Conservation (phyloP, 2,797 vertebrate genomes). For the Mormyrus proboscirostris region DNA sequence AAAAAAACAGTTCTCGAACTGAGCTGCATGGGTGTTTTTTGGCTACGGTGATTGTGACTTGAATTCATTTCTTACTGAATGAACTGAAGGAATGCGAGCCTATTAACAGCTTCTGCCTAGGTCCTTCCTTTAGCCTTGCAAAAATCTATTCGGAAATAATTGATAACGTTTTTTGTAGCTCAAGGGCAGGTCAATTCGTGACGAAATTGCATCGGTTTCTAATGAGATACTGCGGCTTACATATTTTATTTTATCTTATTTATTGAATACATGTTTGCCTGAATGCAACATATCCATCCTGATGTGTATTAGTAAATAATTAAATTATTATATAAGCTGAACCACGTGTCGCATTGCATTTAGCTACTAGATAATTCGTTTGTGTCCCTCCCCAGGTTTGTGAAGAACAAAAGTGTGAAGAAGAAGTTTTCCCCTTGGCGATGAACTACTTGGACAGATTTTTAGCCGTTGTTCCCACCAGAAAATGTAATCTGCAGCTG, state of each 20-base stretch:
- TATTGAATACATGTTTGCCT: conserved; percentile 33
- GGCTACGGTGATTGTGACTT: conserved; percentile 67
- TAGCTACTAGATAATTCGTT: conserved; percentile 1
- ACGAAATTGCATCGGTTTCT: not conserved
- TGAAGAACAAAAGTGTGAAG: conserved; percentile 72
- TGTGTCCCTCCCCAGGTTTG: conserved; percentile 54
- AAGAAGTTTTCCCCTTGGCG: conserved; percentile 71
- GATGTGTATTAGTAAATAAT: not conserved
- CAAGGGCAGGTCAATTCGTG: not conserved
- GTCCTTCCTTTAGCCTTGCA: conserved; percentile 38
- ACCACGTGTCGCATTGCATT: conserved; percentile 27
- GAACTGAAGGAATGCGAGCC: conserved; percentile 65
- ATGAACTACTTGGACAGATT: conserved; percentile 77
- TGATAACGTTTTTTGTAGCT: not conserved
- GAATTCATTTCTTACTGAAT: conserved; percentile 73
- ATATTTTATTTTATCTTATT: not conserved
- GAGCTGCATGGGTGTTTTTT: conserved; percentile 52
- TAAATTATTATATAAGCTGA: not conserved
- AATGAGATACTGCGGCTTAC: not conserved
- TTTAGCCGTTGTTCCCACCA: conserved; percentile 67
- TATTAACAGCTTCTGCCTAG: conserved; percentile 53
- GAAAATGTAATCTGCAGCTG: conserved; percentile 67
- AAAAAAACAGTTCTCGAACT: conserved; percentile 64
- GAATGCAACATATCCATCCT: not conserved
- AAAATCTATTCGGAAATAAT: conserved; percentile 20